Conservation (phyloP, 1,140 invertebrate species). For the Drosophila ohnishii region DNA sequence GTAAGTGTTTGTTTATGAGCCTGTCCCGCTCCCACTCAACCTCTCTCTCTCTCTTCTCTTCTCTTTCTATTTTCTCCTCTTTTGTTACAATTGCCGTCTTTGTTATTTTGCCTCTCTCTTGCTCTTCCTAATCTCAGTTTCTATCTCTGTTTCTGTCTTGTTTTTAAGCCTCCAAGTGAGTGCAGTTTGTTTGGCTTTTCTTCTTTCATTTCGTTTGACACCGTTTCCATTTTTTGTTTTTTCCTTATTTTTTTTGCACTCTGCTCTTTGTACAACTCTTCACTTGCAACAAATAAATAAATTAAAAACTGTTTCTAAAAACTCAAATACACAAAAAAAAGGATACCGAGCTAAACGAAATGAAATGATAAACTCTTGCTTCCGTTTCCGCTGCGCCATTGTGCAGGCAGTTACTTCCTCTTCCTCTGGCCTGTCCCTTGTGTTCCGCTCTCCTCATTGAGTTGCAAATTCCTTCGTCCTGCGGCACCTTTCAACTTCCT, state of each 20-base stretch:
- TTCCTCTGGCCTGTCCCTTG: conserved; percentile 15
- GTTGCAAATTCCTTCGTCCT: conserved; percentile 51
- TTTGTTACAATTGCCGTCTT: conserved; percentile 23
- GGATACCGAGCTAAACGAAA: conserved; percentile 33
- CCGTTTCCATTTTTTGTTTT: conserved; percentile 49
- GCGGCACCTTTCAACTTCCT: conserved; percentile 27
- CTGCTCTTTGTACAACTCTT: conserved; percentile 42
- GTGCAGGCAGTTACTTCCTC: conserved; percentile 66
- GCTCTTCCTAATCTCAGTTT: conserved; percentile 10
- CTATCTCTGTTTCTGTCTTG: conserved; percentile 10
- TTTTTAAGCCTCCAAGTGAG: conserved; percentile 42
- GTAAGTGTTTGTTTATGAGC: conserved; percentile 74
- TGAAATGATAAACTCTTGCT: conserved; percentile 72
- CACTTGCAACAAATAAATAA: conserved; percentile 48
- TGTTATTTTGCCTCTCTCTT: conserved; percentile 24
- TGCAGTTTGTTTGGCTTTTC: conserved; percentile 53
- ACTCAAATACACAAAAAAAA: conserved; percentile 15
- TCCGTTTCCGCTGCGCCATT: conserved; percentile 83
- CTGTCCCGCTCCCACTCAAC: conserved; percentile 12
- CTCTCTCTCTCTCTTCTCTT: background rate
- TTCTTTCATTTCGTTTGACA: conserved; percentile 43
- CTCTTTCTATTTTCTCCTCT: conserved; percentile 13
- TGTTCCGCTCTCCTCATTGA: conserved; percentile 40
- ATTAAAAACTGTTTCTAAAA: conserved; percentile 21
- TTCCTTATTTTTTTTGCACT: conserved; percentile 15